Evolutionary conservation across 2,113 vertebrate species (phyloP).

Genomic region (Xiphorhynchus elegans): DNA sequence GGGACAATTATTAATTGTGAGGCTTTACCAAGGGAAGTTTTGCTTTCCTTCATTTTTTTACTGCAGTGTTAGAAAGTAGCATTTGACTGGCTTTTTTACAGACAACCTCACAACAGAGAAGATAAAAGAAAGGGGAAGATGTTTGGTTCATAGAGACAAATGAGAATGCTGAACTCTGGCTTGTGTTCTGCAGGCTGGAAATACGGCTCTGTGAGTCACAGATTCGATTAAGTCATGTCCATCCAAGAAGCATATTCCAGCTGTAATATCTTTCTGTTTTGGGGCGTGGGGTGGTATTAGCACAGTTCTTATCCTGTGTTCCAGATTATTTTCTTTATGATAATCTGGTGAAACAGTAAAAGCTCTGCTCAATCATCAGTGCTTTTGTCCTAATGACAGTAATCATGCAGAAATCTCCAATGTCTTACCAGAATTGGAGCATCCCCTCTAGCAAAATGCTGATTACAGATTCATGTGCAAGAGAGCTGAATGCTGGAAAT

Average conservation of each 20-base stretch:
- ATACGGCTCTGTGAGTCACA: not conserved
- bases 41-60: not conserved
- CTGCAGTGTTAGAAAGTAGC: not conserved
- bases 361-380: not conserved
- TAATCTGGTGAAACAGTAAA: not conserved
- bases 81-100: not conserved
- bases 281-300: fast-evolving
- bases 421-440: not conserved
- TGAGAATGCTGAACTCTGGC: not conserved
- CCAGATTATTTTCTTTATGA: not conserved
- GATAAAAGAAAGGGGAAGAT: not conserved
- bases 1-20: constrained; percentile 15
- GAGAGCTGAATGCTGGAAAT: not conserved
- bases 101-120: not conserved
- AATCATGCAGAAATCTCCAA: not conserved
- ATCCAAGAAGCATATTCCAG: not conserved
- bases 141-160: not conserved
- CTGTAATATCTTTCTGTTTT: not conserved
- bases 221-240: not conserved
- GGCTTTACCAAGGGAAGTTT: not conserved
- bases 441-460: not conserved
- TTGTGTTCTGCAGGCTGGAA: not conserved
- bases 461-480: not conserved
- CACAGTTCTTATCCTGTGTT: not conserved
- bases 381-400: not conserved